Base-by-base conservation (phyloP, 2,113 vertebrate genomes). In the Mola mola region DNA sequence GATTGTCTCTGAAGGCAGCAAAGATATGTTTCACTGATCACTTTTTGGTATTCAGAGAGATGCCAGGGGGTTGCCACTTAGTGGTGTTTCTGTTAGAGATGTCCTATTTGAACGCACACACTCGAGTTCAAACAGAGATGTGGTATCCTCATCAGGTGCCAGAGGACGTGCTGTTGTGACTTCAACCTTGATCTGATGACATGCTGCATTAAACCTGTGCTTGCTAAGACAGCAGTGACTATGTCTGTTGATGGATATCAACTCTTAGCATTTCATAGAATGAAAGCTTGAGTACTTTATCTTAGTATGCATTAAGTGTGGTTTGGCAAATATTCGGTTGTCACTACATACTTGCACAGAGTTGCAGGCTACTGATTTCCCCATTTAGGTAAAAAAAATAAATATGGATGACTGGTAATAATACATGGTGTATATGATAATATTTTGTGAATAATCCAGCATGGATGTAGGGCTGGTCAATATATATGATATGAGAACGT, bases 31-130 rank as follows among this genome's bases (percentile, higher is more conserved):
- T 52, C 48, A 20, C 59, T 42, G 50, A 69, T 29, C 29, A 17
- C 46, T 72, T 72, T 75, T 81, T 82, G 71, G 79, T 69, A 76
- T 65, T 67, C 37, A 70, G 66, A 82, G 48, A 47, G 53, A 82
- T 52, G 72, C 75, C 72, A 66, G 43, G 12, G 42, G 75, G 36
- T 21, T 60, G 62, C 38, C 22, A 38, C 64, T 47, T 52, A 40
- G 40, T 7, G 5, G 19, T 9, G 31, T 58, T 38, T 70, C 65
- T 57, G 55, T 67, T 55, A 59, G 41, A 58, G 24, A 68, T 42
- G 56, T 79, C 57, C 85, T 83, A 81, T 88, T 85, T 83, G 67
- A 88, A 77, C 61, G 68, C 63, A 48, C 43, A 34, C 42, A 52
- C 41, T 66, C 48, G 48, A 49, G 53, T 47, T 65, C 37, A 59